Evolutionary conservation across 2,113 vertebrate genomes (phyloP).

Genomic region (Daubentonia madagascariensis): DNA sequence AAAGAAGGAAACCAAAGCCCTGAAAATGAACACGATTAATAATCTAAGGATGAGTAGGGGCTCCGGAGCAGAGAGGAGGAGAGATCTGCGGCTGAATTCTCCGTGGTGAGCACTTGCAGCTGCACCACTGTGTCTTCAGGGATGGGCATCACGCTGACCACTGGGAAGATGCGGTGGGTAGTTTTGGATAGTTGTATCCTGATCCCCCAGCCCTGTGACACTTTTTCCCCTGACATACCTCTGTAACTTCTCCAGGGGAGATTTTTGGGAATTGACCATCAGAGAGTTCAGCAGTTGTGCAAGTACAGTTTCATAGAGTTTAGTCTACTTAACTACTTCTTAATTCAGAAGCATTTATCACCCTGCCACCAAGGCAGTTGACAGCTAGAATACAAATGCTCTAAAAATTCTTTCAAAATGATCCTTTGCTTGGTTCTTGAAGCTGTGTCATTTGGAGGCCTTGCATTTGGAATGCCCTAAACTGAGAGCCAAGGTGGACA

Average conservation of each 20-base stretch:
- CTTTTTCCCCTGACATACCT: not conserved
- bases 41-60: not conserved
- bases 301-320: not conserved
- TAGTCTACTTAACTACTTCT: conserved; percentile 8
- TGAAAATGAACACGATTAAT: not conserved
- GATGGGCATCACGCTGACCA: rapidly evolving
- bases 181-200: not conserved
- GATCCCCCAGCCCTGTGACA: rapidly evolving
- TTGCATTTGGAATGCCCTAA: not conserved
- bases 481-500: not conserved
- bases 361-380: not conserved
- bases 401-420: not conserved
- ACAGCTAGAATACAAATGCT: conserved; percentile 22
- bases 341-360: conserved; percentile 34
- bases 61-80: too few relatives aligned
- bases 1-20: not conserved
- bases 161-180: not conserved
- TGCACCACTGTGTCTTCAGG: rapidly evolving
- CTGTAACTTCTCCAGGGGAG: not conserved
- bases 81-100: not conserved
- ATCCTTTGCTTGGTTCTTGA: conserved; percentile 7
- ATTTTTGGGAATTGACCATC: not conserved
- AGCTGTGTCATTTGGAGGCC: not conserved
- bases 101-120: rapidly evolving
- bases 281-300: not conserved